A percentile compares a stretch with the other conserved stretches of the same genome.
Evolutionary conservation across 2,888 invertebrate genomes (phyloP).

Genomic region (Craniophora ligustri): DNA sequence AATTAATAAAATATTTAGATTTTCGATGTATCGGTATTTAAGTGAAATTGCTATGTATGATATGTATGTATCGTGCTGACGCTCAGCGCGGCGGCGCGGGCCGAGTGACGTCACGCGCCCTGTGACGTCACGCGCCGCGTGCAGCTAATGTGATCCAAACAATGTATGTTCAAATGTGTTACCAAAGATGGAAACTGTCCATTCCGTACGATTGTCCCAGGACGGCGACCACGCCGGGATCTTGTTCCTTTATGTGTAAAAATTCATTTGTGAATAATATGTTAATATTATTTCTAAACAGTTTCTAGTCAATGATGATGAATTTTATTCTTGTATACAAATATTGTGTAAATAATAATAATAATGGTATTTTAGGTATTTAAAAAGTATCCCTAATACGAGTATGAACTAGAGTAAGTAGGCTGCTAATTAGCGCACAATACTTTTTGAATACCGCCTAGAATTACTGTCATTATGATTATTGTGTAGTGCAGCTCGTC

Average conservation of each 20-base stretch:
- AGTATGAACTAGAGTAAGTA: conserved; percentile 69
- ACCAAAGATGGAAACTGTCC: conserved; percentile 81
- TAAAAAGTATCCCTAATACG: conserved; percentile 67
- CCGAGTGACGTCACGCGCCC: conserved; percentile 19
- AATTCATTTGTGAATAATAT: conserved; percentile 62
- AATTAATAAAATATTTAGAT: conserved; percentile 44
- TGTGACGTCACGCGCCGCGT: conserved; percentile 28
- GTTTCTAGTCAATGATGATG: conserved; percentile 83
- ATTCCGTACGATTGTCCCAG: conserved; percentile 68
- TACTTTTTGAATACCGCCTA: conserved; percentile 50
- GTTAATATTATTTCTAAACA: conserved; percentile 75
- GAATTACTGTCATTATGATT: conserved; percentile 41
- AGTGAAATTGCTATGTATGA: conserved; percentile 31
- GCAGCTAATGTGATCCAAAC: conserved; percentile 57
- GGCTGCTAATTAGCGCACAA: conserved; percentile 82
- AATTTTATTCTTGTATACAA: conserved; percentile 78
- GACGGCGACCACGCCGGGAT: conserved; percentile 55
- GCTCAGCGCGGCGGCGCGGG: neutral
- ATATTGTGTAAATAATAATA: conserved; percentile 80
- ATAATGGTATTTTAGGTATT: conserved; percentile 73
- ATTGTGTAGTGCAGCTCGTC: conserved; percentile 5
- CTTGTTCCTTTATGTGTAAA: conserved; percentile 72
- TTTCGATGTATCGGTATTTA: conserved; percentile 14
- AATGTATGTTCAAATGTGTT: conserved; percentile 79
- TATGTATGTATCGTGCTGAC: conserved; percentile 15